Conservation (phyloP, 2,888 invertebrate genomes). For the Mayetiola destructor region DNA sequence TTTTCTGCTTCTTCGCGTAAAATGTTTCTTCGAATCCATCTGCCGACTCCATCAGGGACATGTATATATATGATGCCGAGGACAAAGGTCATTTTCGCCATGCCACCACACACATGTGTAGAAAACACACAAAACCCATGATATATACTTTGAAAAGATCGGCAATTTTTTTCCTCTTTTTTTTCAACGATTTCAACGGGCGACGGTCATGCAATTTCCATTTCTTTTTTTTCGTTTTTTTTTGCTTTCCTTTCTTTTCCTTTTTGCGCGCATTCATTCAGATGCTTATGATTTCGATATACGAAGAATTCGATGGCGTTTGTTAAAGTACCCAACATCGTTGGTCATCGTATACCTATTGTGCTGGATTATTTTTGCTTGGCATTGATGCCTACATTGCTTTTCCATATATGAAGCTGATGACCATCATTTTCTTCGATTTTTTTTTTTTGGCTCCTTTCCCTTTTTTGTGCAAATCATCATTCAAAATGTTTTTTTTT, state of each 20-base stretch:
- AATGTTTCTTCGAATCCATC: neutral
- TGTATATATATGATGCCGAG: constrained; percentile 1
- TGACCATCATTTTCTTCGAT: neutral
- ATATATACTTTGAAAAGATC: neutral
- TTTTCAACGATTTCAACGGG: neutral
- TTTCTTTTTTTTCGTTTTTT: neutral
- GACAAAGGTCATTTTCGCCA: constrained; percentile 11
- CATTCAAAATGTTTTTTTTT: constrained; percentile 13
- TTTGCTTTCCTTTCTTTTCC: neutral
- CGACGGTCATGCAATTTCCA: constrained; percentile 6
- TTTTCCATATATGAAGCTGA: constrained; percentile 3
- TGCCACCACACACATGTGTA: neutral
- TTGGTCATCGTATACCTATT: too few species aligned
- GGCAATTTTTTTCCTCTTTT: neutral
- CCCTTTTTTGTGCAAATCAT: constrained; percentile 8
- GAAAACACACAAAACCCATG: neutral
- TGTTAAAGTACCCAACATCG: too few species aligned
- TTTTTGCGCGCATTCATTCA: constrained; percentile 4
- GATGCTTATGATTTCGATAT: constrained; percentile 5
- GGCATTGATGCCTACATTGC: too few species aligned
- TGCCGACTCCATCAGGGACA: neutral
- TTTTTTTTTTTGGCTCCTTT: neutral
- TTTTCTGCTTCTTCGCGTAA: neutral
- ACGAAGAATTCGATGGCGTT: too few species aligned
- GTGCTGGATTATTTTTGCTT: constrained; percentile 7